A percentile compares a stretch with the other conserved stretches of the same genome.
phyloP scores from a whole-genome alignment of 2,113 vertebrate genomes.

The Hassar affinis region DNA sequence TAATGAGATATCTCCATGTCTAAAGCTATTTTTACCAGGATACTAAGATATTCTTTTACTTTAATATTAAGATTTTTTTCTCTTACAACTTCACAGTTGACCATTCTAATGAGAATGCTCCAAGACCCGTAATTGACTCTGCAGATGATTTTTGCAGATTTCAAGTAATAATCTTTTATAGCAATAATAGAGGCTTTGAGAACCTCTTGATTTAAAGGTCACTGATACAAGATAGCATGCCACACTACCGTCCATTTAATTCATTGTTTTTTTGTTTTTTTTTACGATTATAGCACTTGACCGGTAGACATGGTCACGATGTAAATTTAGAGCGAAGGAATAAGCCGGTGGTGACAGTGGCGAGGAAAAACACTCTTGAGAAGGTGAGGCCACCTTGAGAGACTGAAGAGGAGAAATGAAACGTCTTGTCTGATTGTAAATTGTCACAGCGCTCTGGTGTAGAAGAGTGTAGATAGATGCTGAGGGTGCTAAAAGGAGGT shows the following conservation, averaged over 20 bases:
- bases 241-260: background rate
- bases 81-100: background rate
- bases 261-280: background rate
- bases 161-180: background rate
- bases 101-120: background rate
- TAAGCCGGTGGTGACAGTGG: background rate
- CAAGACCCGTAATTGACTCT: background rate
- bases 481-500: background rate
- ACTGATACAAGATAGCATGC: background rate
- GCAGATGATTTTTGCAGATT: background rate
- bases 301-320: background rate
- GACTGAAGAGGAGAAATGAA: background rate
- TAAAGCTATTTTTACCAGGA: background rate
- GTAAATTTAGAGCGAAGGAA: background rate
- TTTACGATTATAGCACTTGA: background rate
- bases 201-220: slow-evolving; percentile 7
- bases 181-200: background rate
- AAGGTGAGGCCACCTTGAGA: background rate
- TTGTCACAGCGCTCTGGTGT: no score
- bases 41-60: no score
- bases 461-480: background rate
- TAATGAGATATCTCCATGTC: no score
- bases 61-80: no score
- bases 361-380: background rate
- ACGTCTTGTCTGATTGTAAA: no score